Percentiles rank a stretch among this genome's conserved stretches.
These are phyloP conservation scores for Neodiprion lecontei DNA, from an alignment of 1,140 invertebrate species.

Conservation along the genomic window DNA sequence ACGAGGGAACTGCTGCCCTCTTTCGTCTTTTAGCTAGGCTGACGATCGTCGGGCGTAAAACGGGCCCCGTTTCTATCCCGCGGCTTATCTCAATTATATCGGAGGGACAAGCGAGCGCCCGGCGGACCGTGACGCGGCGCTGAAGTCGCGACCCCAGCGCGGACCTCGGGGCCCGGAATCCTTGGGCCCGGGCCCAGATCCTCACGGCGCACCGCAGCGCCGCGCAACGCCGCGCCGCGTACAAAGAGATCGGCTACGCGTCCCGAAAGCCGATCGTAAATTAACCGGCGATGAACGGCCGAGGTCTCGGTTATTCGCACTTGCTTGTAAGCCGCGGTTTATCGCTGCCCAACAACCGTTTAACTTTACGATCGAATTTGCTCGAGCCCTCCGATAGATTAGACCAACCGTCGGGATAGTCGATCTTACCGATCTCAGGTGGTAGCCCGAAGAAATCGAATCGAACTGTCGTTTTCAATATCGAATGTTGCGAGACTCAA, in stretches of 20 bases:
- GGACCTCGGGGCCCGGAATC: background rate
- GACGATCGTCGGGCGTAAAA: background rate
- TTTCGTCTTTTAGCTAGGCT: background rate
- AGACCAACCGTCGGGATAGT: conserved; percentile 23
- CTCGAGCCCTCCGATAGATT: conserved; percentile 26
- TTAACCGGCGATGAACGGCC: conserved; percentile 52
- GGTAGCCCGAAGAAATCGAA: conserved; percentile 16
- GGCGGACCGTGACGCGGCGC: background rate
- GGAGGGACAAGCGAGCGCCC: background rate
- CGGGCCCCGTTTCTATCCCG: no score
- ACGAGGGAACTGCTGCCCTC: background rate
- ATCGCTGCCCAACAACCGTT: conserved; percentile 57
- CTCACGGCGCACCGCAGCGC: background rate
- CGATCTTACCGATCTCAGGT: conserved; percentile 25
- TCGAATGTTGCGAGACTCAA: no score
- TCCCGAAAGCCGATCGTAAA: conserved; percentile 52
- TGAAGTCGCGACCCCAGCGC: background rate
- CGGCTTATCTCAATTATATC: background rate
- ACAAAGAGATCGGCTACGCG: conserved; percentile 25
- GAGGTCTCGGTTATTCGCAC: conserved; percentile 30
- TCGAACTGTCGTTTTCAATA: conserved; percentile 19
- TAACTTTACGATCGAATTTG: conserved; percentile 56
- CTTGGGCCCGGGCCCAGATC: background rate
- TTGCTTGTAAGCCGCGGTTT: conserved; percentile 37
- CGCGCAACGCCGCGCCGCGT: conserved; percentile 37